Evolutionary conservation across 2,113 vertebrate species (phyloP), one percentile per base, ranked within the genome.

Genomic region (Acrocephalus arundinaceus): DNA sequence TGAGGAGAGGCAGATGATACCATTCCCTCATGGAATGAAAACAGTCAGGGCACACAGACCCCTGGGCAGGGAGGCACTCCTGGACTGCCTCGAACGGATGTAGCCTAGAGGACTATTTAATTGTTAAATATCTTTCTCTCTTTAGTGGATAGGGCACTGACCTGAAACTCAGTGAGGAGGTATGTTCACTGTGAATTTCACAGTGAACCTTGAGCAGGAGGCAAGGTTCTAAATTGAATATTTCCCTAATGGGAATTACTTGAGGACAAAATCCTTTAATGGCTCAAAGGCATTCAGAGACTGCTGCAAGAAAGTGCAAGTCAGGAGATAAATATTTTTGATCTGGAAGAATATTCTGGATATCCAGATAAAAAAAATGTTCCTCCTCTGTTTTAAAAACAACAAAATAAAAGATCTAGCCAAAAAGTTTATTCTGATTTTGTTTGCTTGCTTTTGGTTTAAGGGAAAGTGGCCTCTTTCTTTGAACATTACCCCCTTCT

Each of bases 241-340:
- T 92, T 94, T 79, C 79, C 68, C 79, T 93, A 94, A 94, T 67
- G 85, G 88, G 76, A 93, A 96, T 90, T 93, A 92, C 90, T 95
- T 49, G 80, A 95, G 88, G 88, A 92, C 65, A 96, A 87, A 95
- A 92, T 92, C 61, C 48, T 90, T 83, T 90, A 94, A 74, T 94
- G 88, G 82, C 92, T 92, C 68, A 61, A 74, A 94, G 73, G 85
- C 93, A 81, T 90, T 95, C 82, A 90, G 75, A 59, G 68, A 20
- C 72, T 78, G 57, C 68, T 89, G 55, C 77, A 37, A 89, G 59
- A 80, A 59, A 18, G 0, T 37, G 20, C 54, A 92, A 93, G 52
- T 84, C 37, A 65, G 52, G 48, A 93, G 43, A 84, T 30, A 89
- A 74, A 52, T 94, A 46, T 77, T 73, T 93, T 58, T 96, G 61